Evolutionary conservation across 1,140 invertebrate genomes (phyloP).

Genomic region (Drosophila ironensis): DNA sequence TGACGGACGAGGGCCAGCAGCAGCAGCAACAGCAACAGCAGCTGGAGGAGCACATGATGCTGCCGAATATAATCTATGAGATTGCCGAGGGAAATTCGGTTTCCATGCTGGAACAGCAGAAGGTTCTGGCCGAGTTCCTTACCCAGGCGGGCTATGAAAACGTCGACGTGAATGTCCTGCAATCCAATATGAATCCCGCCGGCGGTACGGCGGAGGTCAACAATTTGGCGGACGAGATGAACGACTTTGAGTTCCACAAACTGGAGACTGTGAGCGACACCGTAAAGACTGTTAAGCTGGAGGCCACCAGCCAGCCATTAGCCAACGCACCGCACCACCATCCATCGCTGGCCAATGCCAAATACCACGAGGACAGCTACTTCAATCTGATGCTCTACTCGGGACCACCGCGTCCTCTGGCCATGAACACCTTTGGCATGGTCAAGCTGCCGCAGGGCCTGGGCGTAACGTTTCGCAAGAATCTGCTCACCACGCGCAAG

Average conservation of each 20-base stretch:
- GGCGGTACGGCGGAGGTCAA: constrained; percentile 6
- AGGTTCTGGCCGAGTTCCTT: constrained; percentile 70
- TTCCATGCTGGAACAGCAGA: constrained; percentile 72
- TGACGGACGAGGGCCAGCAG: constrained; percentile 57
- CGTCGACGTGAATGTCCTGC: constrained; percentile 59
- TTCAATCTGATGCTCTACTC: constrained; percentile 73
- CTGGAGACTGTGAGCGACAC: constrained; percentile 71
- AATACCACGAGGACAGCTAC: constrained; percentile 67
- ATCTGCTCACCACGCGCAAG: constrained; percentile 65
- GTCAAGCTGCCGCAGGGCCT: constrained; percentile 69
- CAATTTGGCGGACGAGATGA: constrained; percentile 51
- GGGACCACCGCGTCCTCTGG: constrained; percentile 65
- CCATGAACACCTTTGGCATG: constrained; percentile 70
- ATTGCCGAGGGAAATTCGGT: constrained; percentile 69
- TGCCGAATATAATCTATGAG: constrained; percentile 75
- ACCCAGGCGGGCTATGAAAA: constrained; percentile 68
- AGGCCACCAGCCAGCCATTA: constrained; percentile 41
- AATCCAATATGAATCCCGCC: constrained; percentile 5
- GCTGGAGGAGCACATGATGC: constrained; percentile 61
- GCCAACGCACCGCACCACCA: constrained; percentile 41
- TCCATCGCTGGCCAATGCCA: constrained; percentile 53
- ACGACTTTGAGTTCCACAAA: constrained; percentile 67
- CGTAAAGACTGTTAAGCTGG: constrained; percentile 75
- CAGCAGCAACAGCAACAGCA: constrained; percentile 19
- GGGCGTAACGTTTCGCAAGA: constrained; percentile 71